Percentiles rank a stretch among this genome's conserved stretches.
Evolutionary conservation across 2,888 invertebrate species (phyloP).

Genomic region (Pammene fasciana): DNA sequence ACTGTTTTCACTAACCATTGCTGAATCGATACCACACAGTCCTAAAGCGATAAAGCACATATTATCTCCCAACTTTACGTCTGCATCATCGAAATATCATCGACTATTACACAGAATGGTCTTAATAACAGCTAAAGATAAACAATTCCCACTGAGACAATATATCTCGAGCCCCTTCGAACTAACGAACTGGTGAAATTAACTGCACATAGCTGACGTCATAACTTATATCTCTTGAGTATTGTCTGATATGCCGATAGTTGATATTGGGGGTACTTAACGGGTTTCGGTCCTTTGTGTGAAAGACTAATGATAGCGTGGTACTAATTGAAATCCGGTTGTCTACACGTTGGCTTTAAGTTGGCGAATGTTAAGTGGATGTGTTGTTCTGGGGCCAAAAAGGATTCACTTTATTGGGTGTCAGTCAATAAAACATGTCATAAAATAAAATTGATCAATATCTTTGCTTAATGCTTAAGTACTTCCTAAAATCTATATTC

Average conservation of each 20-base stretch:
- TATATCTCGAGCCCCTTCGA: slow-evolving; percentile 60
- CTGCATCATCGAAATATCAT: slow-evolving; percentile 47
- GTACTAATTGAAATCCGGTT: slow-evolving; percentile 33
- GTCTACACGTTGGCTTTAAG: slow-evolving; percentile 4
- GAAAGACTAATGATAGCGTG: slow-evolving; percentile 17
- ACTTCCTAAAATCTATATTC: no score
- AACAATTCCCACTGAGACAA: slow-evolving; percentile 71
- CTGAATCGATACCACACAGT: slow-evolving; percentile 24
- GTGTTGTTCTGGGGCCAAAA: neutral
- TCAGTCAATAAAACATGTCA: no score
- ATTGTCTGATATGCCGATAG: slow-evolving; percentile 63
- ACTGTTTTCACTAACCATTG: neutral
- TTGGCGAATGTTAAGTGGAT: neutral
- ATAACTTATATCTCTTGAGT: slow-evolving; percentile 64
- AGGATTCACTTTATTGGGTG: neutral
- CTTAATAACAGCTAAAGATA: slow-evolving; percentile 66
- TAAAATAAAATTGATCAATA: neutral
- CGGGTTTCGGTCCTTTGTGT: slow-evolving; percentile 46
- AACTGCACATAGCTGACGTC: slow-evolving; percentile 59
- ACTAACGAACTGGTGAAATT: slow-evolving; percentile 45
- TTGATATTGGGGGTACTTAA: slow-evolving; percentile 48
- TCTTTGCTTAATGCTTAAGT: no score
- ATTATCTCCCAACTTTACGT: slow-evolving; percentile 24
- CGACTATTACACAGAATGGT: slow-evolving; percentile 55
- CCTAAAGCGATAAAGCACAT: slow-evolving; percentile 33